phyloP scores from a whole-genome alignment of 1,140 invertebrate species.

The Orchestia grillus region DNA sequence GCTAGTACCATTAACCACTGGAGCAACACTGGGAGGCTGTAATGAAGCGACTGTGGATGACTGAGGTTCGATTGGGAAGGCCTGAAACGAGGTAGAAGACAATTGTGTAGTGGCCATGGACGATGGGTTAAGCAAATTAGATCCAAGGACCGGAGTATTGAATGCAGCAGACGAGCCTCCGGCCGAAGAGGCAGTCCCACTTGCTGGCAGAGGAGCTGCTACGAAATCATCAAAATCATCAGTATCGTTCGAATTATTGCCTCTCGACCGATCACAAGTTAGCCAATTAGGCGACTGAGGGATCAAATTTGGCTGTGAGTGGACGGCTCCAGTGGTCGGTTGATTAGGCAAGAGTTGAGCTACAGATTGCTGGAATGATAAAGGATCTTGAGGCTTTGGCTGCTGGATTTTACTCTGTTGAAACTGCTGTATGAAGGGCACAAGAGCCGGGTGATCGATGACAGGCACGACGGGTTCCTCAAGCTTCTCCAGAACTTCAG shows the following conservation, averaged over 20 bases:
- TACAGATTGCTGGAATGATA: not conserved
- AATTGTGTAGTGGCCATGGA: not conserved
- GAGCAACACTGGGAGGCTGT: not conserved
- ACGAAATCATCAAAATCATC: slow-evolving; percentile 47
- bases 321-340: not conserved
- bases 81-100: not conserved
- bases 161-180: not conserved
- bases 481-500: slow-evolving; percentile 36
- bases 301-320: not conserved
- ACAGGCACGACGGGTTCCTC: slow-evolving; percentile 23
- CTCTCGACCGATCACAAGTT: not conserved
- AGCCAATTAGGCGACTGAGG: not conserved
- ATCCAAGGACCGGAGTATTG: not conserved
- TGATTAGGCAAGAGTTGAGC: not conserved
- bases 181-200: not conserved
- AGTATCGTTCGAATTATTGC: not conserved
- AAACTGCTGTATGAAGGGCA: slow-evolving; percentile 31
- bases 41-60: not conserved
- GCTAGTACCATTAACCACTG: no score
- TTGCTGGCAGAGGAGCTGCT: not conserved
- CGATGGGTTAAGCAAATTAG: not conserved
- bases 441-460: not conserved
- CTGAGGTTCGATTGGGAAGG: not conserved
- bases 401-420: not conserved
- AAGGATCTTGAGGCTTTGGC: not conserved